Percentiles rank a stretch among this genome's conserved stretches.
These are phyloP conservation scores for Halcyon badia DNA, from an alignment of 2,797 vertebrate species.

Conservation along the genomic window DNA sequence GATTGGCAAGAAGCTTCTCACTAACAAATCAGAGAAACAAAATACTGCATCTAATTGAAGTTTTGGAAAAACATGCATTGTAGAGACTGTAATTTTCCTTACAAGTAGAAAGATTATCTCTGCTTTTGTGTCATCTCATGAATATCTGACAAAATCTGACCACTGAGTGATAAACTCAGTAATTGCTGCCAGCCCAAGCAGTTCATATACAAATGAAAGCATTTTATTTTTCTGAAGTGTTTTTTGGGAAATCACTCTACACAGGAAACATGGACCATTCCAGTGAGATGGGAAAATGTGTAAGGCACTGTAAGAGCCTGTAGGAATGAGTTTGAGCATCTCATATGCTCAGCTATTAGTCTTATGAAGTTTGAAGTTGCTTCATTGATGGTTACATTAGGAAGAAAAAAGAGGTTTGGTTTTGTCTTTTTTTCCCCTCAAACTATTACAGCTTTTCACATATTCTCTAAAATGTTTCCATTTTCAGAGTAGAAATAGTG, in stretches of 20 bases:
- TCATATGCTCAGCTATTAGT: not conserved
- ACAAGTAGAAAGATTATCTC: not conserved
- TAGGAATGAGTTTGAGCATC: not conserved
- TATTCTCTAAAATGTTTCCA: not conserved
- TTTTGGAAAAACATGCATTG: not conserved
- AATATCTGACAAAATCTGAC: not conserved
- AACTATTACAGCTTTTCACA: not conserved
- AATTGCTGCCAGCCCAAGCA: not conserved
- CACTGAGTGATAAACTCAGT: not conserved
- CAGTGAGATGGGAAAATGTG: not conserved
- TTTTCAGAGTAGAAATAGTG: not conserved
- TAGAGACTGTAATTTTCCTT: not conserved
- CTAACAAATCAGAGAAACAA: not conserved
- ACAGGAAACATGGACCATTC: not conserved
- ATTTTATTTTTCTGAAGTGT: not conserved
- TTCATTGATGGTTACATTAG: not conserved
- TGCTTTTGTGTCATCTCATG: not conserved
- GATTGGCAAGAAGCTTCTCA: not conserved
- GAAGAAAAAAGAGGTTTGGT: not conserved
- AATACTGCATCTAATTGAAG: not conserved
- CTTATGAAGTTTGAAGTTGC: not conserved
- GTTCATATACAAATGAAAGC: not conserved
- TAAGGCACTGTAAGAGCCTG: not conserved
- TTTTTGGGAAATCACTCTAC: not conserved
- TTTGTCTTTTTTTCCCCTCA: not conserved